Conservation (phyloP, 2,888 invertebrate genomes). For the Dilophus febrilis region DNA sequence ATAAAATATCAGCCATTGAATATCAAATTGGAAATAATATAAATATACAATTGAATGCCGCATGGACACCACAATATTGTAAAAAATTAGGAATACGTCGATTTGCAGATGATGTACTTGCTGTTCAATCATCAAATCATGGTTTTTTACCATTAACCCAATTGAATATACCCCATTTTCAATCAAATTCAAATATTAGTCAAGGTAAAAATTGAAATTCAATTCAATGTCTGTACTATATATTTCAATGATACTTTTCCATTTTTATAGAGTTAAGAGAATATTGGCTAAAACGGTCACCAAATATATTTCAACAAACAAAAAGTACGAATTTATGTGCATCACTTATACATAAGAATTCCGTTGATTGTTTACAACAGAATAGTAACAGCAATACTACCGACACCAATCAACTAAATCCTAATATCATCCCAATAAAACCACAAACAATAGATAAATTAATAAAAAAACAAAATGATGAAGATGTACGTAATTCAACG, state of each 20-base stretch:
- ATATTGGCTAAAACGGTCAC: conserved; percentile 15
- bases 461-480: not conserved
- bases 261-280: conserved; percentile 11
- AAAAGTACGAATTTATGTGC: conserved; percentile 13
- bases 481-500: no score
- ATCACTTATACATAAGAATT: conserved; percentile 15
- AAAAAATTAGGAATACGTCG: conserved; percentile 17
- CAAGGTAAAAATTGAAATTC: not conserved
- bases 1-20: conserved; percentile 30
- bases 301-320: conserved; percentile 15
- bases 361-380: conserved; percentile 9
- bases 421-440: not conserved
- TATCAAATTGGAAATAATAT: conserved; percentile 36
- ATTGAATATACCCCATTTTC: conserved; percentile 5
- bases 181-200: not conserved
- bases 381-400: no score
- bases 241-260: no score
- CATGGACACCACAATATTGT: conserved; percentile 52
- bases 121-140: conserved; percentile 4
- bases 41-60: conserved; percentile 33
- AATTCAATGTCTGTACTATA: not conserved
- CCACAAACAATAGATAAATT: not conserved
- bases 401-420: no score
- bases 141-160: conserved; percentile 4
- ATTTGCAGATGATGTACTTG: conserved; percentile 6